Percentiles rank a stretch among this genome's conserved stretches.
phyloP scores from a whole-genome alignment of 2,888 invertebrate species.

The Boloria selene region DNA sequence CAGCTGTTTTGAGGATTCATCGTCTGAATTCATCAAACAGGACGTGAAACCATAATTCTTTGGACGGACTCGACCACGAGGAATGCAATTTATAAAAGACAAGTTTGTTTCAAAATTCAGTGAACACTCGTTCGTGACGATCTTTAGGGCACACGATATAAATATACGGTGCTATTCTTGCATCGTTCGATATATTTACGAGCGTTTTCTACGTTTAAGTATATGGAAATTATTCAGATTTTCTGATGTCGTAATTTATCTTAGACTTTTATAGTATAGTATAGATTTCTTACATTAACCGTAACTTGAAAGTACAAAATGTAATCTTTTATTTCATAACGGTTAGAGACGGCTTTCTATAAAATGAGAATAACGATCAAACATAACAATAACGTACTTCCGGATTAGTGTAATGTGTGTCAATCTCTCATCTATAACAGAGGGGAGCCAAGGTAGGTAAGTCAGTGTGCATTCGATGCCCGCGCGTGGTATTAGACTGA shows the following conservation, averaged over 20 bases:
- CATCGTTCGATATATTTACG: background rate
- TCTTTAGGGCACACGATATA: slow-evolving; percentile 52
- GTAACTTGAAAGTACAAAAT: background rate
- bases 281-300: slow-evolving; percentile 16
- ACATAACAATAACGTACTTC: no score
- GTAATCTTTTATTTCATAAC: no score
- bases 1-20: slow-evolving; percentile 28
- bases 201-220: background rate
- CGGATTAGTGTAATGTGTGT: no score
- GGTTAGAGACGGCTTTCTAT: no score
- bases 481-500: no score
- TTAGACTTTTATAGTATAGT: slow-evolving; percentile 15
- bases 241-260: slow-evolving; percentile 18
- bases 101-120: slow-evolving; percentile 67
- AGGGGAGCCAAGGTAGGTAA: no score
- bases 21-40: slow-evolving; percentile 68
- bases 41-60: slow-evolving; percentile 69
- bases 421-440: no score
- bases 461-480: no score
- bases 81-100: slow-evolving; percentile 73
- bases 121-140: slow-evolving; percentile 55
- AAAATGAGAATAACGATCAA: no score
- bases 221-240: slow-evolving; percentile 15
- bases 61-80: slow-evolving; percentile 55
- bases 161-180: slow-evolving; percentile 33